Conservation (phyloP, 1,140 invertebrate species). For the Hyphantria cunea region DNA sequence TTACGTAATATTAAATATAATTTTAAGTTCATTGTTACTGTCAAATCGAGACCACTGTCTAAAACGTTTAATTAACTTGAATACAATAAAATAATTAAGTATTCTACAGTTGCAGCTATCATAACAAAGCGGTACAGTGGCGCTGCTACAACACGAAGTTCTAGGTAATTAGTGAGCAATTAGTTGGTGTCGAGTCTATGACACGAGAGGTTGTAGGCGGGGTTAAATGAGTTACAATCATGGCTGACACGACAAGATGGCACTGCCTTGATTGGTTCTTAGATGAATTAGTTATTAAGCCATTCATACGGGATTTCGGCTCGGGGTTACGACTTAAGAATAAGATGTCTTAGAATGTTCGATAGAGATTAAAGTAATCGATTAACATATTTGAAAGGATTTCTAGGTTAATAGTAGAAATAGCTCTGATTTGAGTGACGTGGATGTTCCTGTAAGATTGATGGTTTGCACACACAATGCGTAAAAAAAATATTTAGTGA, state of each 20-base stretch:
- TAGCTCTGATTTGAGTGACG: no score
- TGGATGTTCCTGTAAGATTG: no score
- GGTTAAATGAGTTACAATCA: conserved; percentile 12
- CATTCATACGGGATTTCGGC: conserved; percentile 7
- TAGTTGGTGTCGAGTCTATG: conserved; percentile 9
- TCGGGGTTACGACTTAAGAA: not conserved
- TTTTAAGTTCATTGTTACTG: no score
- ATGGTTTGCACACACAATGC: no score
- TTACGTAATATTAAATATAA: no score
- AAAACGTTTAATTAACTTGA: no score
- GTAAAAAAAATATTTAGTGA: no score
- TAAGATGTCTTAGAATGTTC: not conserved
- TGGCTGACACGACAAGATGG: conserved; percentile 14
- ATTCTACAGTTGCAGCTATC: conserved; percentile 6
- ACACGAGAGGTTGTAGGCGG: not conserved
- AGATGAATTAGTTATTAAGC: conserved; percentile 9
- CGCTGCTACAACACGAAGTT: conserved; percentile 1
- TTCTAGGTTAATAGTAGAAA: no score
- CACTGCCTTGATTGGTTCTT: conserved; percentile 2
- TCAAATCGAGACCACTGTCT: no score
- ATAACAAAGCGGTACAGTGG: conserved; percentile 9
- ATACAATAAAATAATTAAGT: no score
- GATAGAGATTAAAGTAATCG: not conserved
- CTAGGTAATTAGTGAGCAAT: conserved; percentile 19
- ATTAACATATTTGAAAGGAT: no score